These are phyloP conservation scores for Eublepharis macularius DNA, from an alignment of 2,113 vertebrate species.

Conservation along the genomic window DNA sequence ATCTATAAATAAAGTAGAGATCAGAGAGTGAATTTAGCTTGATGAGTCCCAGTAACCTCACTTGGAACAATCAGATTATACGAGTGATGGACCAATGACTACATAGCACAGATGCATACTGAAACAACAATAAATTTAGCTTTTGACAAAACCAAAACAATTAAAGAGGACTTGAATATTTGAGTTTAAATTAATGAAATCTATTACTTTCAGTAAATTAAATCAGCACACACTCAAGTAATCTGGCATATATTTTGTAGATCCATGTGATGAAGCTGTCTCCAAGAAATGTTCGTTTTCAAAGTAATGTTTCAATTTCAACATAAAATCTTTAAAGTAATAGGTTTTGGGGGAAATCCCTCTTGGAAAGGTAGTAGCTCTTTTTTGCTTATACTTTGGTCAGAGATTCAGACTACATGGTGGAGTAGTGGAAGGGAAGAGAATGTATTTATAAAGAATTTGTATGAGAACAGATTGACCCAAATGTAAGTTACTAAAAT, in stretches of 20 bases:
- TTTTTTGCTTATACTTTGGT: constrained; percentile 41
- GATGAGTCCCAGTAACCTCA: background rate
- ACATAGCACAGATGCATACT: background rate
- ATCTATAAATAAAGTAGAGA: background rate
- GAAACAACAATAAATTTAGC: background rate
- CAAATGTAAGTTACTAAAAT: constrained; percentile 68
- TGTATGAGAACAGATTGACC: constrained; percentile 69
- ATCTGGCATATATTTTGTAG: background rate
- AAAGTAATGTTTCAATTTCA: constrained; percentile 40
- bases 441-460: constrained; percentile 66
- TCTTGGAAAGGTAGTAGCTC: constrained; percentile 36
- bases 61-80: background rate
- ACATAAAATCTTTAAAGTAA: background rate
- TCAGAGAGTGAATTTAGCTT: background rate
- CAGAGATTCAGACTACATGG: constrained; percentile 30
- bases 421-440: background rate
- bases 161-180: background rate
- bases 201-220: background rate
- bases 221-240: background rate
- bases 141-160: background rate
- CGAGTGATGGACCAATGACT: background rate
- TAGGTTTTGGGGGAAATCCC: constrained; percentile 20
- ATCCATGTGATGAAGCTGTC: constrained; percentile 14
- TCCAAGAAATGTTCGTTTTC: constrained; percentile 40
- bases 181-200: background rate